A percentile compares a stretch with the other conserved stretches of the same genome.
These are phyloP conservation scores for Nomada ferruginata DNA, from an alignment of 2,888 invertebrate species.

Conservation along the genomic window DNA sequence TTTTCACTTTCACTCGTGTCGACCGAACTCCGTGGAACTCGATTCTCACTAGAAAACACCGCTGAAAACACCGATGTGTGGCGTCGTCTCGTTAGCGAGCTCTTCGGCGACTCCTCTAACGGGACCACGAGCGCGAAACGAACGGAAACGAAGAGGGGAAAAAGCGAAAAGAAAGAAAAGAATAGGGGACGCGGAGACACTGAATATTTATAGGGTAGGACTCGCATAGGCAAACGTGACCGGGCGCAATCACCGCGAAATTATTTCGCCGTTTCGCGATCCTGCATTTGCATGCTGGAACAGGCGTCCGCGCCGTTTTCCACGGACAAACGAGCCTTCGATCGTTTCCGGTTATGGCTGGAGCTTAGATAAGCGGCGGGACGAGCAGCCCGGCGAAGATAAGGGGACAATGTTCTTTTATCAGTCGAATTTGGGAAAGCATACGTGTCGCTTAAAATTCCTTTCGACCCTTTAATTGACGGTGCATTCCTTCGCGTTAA, in stretches of 20 bases:
- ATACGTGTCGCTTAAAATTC: too few species aligned
- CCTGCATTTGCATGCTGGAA: constrained; percentile 14
- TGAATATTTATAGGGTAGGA: constrained; percentile 40
- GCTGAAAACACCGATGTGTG: constrained; percentile 10
- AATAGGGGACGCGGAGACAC: not conserved
- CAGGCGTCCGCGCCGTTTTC: not conserved
- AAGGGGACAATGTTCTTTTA: too few species aligned
- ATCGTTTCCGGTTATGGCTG: not conserved
- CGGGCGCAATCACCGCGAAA: constrained; percentile 25
- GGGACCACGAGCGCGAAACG: not conserved
- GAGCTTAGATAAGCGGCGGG: not conserved
- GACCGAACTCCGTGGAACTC: not conserved
- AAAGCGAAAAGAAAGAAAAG: not conserved
- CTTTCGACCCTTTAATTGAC: too few species aligned
- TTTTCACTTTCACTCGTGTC: constrained; percentile 67
- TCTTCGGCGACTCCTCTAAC: constrained; percentile 44
- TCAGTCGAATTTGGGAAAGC: too few species aligned
- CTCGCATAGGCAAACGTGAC: constrained; percentile 45
- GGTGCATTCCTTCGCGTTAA: too few species aligned
- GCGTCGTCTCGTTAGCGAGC: constrained; percentile 27
- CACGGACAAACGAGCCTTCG: not conserved
- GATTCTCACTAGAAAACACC: not conserved
- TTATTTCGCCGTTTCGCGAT: constrained; percentile 38
- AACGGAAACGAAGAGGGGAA: not conserved
- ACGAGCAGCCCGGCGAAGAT: too few species aligned